Percentiles rank a stretch among this genome's conserved stretches.
Conservation (phyloP, 2,113 vertebrate genomes). For the Oryzias curvinotus region DNA sequence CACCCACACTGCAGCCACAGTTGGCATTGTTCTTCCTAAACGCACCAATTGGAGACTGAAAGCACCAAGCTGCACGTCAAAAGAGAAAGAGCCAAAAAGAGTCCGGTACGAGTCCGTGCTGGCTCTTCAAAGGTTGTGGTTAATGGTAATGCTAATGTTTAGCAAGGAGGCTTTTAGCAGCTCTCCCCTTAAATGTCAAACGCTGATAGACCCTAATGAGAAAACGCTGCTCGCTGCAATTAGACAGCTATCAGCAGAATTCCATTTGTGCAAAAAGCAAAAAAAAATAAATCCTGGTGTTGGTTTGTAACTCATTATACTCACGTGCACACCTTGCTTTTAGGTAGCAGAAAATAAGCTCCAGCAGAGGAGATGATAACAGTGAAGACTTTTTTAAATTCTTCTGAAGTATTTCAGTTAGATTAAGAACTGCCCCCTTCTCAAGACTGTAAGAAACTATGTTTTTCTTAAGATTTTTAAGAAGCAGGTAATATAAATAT, state of each 20-base stretch:
- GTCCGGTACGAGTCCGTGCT: conserved; percentile 26
- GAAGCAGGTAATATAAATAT: too few species aligned
- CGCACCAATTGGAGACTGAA: conserved; percentile 43
- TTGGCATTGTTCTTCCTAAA: conserved; percentile 51
- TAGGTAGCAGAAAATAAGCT: too few species aligned
- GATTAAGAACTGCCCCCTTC: too few species aligned
- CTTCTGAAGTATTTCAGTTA: too few species aligned
- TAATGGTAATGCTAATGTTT: conserved; percentile 67
- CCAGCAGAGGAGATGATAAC: too few species aligned
- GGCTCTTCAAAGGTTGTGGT: conserved; percentile 39
- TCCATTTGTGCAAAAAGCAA: conserved; percentile 20
- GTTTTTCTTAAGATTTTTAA: too few species aligned
- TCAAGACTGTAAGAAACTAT: too few species aligned
- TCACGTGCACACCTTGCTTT: too few species aligned
- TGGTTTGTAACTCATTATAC: too few species aligned
- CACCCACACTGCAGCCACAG: conserved; percentile 22
- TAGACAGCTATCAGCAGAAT: conserved; percentile 48
- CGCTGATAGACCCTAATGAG: conserved; percentile 72
- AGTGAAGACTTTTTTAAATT: too few species aligned
- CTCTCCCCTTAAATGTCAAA: conserved; percentile 74
- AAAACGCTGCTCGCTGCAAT: conserved; percentile 70
- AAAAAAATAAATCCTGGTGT: too few species aligned
- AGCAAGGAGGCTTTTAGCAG: conserved; percentile 74
- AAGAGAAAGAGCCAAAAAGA: conserved; percentile 45
- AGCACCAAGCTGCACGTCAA: conserved; percentile 24